Base-by-base conservation (phyloP, 2,888 invertebrate genomes). In the Caenorhabditis panamensis region DNA sequence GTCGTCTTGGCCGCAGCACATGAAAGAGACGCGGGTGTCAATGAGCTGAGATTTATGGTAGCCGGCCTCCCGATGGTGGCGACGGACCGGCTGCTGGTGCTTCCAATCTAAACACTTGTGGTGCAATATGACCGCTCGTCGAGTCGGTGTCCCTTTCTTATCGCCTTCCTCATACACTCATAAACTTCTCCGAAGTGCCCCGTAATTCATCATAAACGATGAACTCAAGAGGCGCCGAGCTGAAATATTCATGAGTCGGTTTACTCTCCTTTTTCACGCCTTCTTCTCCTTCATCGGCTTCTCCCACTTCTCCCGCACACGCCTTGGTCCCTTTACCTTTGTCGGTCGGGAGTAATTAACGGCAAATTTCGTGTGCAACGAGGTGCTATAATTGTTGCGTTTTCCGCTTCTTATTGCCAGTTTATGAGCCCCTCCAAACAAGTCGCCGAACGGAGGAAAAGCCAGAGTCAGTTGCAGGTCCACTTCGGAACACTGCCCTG, bases 21-120 rank as follows among this genome's bases (percentile, higher is more conserved):
- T 49, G 54, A 63, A 63, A 63, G 54, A 24, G 24, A n/a, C 18
- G 18, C 49, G 58, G 64, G 72, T 73, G 72, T 73, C 72, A 73
- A 73, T 73, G 72, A 58, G 72, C 72, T 24, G 51, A 58, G 72
- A 73, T 73, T 73, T 73, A 73, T 64, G 72, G 22, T 31, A 2
- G n/a, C n/a, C n/a, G n/a, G n/a, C n/a, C n/a, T 37, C n/a, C 22
- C n/a, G 11, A 3, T 4, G 44, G 37, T 28, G 58, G 59, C 18
- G n/a, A 6, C 31, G 31, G 53, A 58, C 72, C 58, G 64, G 31
- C 72, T 54, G 63, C 37, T 54, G 63, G 28, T 49, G 44, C 31
- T 11, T 54, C 72, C 56, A 72, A 72, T 72, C 63, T 56, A 72
- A 72, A 63, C 72, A 73, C 72, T 73, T 73, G 72, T 73, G 72